Evolutionary conservation across 2,888 invertebrate species (phyloP).

Genomic region (Panzeria rudis): DNA sequence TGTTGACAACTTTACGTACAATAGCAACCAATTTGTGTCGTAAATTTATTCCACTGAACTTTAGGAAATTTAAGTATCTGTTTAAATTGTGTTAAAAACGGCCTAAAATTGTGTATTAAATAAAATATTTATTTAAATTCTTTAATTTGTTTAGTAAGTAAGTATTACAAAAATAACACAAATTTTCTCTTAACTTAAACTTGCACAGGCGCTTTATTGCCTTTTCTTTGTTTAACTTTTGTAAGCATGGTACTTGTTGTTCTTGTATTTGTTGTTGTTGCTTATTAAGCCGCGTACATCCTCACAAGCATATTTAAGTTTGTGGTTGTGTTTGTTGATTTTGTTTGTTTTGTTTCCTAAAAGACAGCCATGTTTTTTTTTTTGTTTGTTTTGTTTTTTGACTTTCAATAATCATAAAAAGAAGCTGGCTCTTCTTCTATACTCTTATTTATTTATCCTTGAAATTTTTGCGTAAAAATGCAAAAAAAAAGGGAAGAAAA

Average conservation of each 20-base stretch:
- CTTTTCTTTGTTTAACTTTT: constrained; percentile 44
- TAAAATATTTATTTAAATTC: constrained; percentile 38
- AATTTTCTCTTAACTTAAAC: constrained; percentile 59
- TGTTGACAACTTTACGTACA: constrained; percentile 1
- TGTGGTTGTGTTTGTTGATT: constrained; percentile 37
- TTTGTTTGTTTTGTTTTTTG: constrained; percentile 43
- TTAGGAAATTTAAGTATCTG: not conserved
- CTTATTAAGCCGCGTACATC: not conserved
- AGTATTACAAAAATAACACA: constrained; percentile 14
- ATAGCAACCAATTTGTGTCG: not conserved
- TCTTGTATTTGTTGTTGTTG: constrained; percentile 19
- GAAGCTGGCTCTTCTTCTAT: constrained; percentile 55
- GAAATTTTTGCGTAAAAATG: constrained; percentile 65
- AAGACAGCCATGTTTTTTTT: constrained; percentile 70
- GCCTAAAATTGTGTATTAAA: constrained; percentile 16
- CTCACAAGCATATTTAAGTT: not conserved
- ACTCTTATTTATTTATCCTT: constrained; percentile 58
- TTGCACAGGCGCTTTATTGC: constrained; percentile 70
- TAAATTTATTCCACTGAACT: not conserved
- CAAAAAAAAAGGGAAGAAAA: constrained; percentile 65
- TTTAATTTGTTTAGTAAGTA: constrained; percentile 10
- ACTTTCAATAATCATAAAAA: constrained; percentile 54
- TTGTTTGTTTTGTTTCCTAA: constrained; percentile 45
- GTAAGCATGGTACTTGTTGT: constrained; percentile 9
- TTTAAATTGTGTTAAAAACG: constrained; percentile 22